Base-by-base conservation (phyloP, 2,113 vertebrate species). In the Rostratula benghalensis region DNA sequence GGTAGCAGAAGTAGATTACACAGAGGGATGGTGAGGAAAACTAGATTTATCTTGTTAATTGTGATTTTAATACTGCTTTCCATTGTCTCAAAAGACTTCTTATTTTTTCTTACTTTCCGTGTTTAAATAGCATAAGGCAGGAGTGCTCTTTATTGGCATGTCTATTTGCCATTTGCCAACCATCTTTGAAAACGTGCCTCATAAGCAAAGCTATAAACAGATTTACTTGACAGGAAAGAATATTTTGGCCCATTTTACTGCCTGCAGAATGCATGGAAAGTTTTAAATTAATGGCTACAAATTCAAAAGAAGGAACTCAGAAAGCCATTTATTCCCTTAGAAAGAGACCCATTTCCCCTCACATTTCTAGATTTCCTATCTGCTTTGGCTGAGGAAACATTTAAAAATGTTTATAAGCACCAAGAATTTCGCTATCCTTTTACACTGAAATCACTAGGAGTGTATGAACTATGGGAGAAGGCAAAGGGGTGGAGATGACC, bases 231-330 rank as follows among this genome's bases (percentile, higher is more conserved):
- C 69, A 97, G 76, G 93, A 93, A 92, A 57, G 37, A 91, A 53
- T 94, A 95, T 95, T 90, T 96, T 93, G 68, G 61, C 50, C 96
- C 70, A 75, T 95, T 91, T 95, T 97, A 87, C 68, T 95, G 95
- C 82, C 77, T 94, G 30, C 67, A 91, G 94, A 96, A 96, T 61
- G 56, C 81, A 87, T 95, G 79, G 70, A 83, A 97, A 96, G 63
- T 97, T 98, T 98, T 87, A 96, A 93, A 97, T 95, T 95, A 98
- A 95, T 95, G 94, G 77, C 22, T 41, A 90, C 17, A 43, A 96
- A 96, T 96, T 87, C 79, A 94, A 95, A 87, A 95, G 84, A 92
- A 94, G 39, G 59, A 96, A 96, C 96, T 97, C 93, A 95, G 89
- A 94, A 93, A 94, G 67, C 69, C 63, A 78, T 92, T 95, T 97